These are phyloP conservation scores for Bombus huntii DNA, from an alignment of 1,140 invertebrate genomes.

Conservation along the genomic window DNA sequence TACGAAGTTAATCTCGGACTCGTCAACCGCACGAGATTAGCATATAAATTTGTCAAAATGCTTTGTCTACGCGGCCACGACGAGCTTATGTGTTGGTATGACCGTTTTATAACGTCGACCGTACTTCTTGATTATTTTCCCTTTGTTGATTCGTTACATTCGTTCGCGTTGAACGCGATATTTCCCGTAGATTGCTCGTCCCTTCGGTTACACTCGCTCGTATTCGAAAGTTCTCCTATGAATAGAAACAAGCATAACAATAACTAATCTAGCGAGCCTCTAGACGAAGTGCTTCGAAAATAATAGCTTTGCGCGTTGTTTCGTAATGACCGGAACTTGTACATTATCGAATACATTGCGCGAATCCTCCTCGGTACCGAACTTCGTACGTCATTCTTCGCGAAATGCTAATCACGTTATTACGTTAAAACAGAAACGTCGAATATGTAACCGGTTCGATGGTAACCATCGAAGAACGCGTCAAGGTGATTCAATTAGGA, in stretches of 20 bases:
- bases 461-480: background rate
- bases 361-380: background rate
- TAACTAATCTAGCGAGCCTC: conserved; percentile 10
- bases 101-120: conserved; percentile 43
- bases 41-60: conserved; percentile 69
- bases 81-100: background rate
- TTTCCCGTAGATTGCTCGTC: background rate
- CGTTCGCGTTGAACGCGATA: background rate
- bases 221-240: conserved; percentile 10
- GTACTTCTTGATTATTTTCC: conserved; percentile 19
- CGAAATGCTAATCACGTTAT: conserved; percentile 23
- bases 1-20: conserved; percentile 63
- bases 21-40: conserved; percentile 61
- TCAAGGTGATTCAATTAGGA: background rate
- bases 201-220: too few relatives aligned
- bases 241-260: conserved; percentile 17
- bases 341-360: background rate
- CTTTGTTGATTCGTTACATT: conserved; percentile 38
- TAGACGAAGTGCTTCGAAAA: background rate
- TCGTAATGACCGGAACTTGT: background rate
- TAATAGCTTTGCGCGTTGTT: background rate
- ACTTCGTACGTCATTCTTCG: background rate
- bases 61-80: background rate
- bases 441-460: background rate
- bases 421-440: background rate